Evolutionary conservation across 64 coral and sea anemone species (phyloP).

Genomic region (Pocillopora verrucosa): DNA sequence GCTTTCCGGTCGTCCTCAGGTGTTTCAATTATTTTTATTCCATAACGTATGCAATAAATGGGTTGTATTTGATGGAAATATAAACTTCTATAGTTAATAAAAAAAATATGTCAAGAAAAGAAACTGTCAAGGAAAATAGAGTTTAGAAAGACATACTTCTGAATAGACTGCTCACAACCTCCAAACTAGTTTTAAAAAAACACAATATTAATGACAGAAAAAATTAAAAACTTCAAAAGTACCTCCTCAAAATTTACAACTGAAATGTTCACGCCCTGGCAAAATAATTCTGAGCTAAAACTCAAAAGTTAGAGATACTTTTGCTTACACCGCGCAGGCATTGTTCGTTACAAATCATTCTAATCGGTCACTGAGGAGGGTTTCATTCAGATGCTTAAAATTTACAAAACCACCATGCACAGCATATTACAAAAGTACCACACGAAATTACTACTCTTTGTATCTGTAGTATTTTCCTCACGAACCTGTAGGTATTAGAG

Average conservation of each 20-base stretch:
- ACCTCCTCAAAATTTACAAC: neutral
- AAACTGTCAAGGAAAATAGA: neutral
- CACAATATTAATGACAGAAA: neutral
- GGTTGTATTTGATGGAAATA: neutral
- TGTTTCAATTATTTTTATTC: conserved; percentile 11
- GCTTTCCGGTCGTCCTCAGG: conserved; percentile 38
- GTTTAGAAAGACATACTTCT: neutral
- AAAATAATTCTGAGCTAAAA: too few species aligned
- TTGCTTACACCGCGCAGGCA: too few species aligned
- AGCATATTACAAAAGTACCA: too few species aligned
- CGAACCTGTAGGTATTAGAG: too few species aligned
- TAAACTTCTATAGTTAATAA: conserved; percentile 23
- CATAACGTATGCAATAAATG: conserved; percentile 9
- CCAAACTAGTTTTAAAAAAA: neutral
- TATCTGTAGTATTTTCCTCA: too few species aligned
- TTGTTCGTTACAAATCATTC: too few species aligned
- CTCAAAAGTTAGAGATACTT: too few species aligned
- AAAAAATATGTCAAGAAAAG: conserved; percentile 22
- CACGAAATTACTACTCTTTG: too few species aligned
- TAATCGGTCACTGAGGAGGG: too few species aligned
- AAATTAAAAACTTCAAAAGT: neutral
- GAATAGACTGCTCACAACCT: neutral
- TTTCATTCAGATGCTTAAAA: too few species aligned
- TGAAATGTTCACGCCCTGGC: too few species aligned
- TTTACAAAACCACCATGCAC: too few species aligned